phyloP scores from a whole-genome alignment of 2,888 invertebrate genomes.

The Drosophila borborema region DNA sequence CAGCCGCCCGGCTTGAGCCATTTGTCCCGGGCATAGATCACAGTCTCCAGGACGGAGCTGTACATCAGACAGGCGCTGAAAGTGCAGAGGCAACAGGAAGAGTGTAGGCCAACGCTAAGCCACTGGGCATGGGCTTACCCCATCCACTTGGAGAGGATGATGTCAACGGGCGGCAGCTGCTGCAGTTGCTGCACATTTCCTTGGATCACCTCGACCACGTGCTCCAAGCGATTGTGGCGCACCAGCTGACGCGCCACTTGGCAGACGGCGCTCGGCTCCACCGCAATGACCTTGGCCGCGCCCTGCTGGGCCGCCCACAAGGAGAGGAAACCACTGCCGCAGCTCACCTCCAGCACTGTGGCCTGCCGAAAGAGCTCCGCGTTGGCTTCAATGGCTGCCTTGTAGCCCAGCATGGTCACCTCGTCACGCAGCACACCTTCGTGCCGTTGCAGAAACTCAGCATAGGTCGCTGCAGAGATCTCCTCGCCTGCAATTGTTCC shows the following conservation, averaged over 20 bases:
- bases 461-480: slow-evolving; percentile 23
- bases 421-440: slow-evolving; percentile 33
- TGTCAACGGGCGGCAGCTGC: slow-evolving; percentile 44
- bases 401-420: slow-evolving; percentile 36
- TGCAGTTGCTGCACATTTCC: slow-evolving; percentile 33
- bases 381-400: slow-evolving; percentile 38
- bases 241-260: slow-evolving; percentile 45
- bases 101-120: too few species aligned
- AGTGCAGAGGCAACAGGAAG: not conserved
- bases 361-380: slow-evolving; percentile 32
- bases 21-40: slow-evolving; percentile 52
- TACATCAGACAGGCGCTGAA: slow-evolving; percentile 54
- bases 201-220: slow-evolving; percentile 47
- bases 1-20: slow-evolving; percentile 49
- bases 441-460: slow-evolving; percentile 27
- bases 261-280: slow-evolving; percentile 37
- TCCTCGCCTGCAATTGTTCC: not conserved
- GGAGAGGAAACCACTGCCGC: slow-evolving; percentile 50
- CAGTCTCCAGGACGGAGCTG: slow-evolving; percentile 38
- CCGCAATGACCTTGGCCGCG: slow-evolving; percentile 42
- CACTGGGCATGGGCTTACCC: slow-evolving; percentile 38
- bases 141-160: slow-evolving; percentile 62
- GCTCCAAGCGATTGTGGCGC: slow-evolving; percentile 29
- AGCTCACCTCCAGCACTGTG: slow-evolving; percentile 49
- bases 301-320: slow-evolving; percentile 53